A percentile compares a stretch with the other conserved stretches of the same genome.
Evolutionary conservation across 2,797 vertebrate species (phyloP).

Genomic region (Oophaga sylvatica): DNA sequence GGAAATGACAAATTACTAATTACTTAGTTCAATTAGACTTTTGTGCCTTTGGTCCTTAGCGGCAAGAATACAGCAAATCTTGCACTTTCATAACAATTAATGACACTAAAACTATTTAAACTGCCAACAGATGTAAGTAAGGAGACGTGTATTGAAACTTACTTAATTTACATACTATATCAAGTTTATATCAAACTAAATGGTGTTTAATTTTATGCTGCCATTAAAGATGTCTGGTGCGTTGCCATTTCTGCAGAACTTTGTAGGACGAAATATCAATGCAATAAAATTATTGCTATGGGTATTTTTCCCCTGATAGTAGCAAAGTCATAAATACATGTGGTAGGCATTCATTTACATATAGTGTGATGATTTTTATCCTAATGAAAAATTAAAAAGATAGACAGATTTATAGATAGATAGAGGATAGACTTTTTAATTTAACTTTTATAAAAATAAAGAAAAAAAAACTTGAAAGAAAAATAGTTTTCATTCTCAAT

Average conservation of each 20-base stretch:
- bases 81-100: constrained; percentile 87
- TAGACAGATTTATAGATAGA: background rate
- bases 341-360: constrained; percentile 51
- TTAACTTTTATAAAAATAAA: too few relatives aligned
- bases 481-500: too few relatives aligned
- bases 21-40: constrained; percentile 88
- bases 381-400: constrained; percentile 45
- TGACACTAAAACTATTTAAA: constrained; percentile 85
- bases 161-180: constrained; percentile 82
- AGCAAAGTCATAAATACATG: constrained; percentile 36
- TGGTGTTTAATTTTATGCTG: constrained; percentile 81
- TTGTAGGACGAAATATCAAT: constrained; percentile 70
- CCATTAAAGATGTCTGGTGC: constrained; percentile 76
- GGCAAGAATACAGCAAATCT: constrained; percentile 85
- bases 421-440: too few relatives aligned
- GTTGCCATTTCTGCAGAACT: constrained; percentile 71
- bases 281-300: constrained; percentile 65
- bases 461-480: too few relatives aligned
- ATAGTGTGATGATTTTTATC: constrained; percentile 22
- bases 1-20: constrained; percentile 89
- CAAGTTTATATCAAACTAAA: constrained; percentile 78
- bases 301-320: constrained; percentile 62
- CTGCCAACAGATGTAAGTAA: constrained; percentile 84
- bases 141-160: constrained; percentile 81
- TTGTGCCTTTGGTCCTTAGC: constrained; percentile 86